Evolutionary conservation across 2,888 invertebrate genomes (phyloP), one percentile per base, ranked within the genome.

Genomic region (Eurytoma californica): DNA sequence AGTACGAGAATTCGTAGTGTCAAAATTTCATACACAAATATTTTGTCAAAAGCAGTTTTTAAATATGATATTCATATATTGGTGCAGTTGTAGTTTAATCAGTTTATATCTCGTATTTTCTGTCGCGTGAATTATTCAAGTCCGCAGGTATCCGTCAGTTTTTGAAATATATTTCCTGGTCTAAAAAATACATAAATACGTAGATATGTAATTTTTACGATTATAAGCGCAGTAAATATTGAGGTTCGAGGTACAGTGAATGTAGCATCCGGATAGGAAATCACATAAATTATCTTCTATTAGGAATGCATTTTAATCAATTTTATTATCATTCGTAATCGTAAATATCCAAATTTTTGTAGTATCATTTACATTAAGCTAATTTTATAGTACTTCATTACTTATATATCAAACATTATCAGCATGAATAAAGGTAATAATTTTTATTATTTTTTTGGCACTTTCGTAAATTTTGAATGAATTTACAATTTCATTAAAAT

Each of bases 91-190:
- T 61, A 39, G 9, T 39, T 39, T 39, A 9, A 39, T 39, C 39
- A 39, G 7, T 39, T 49, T 18, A 18, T 47, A 12, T 39, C 3
- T 63, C 39, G 18, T 18, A 63, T 30, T 13, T 30, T n/a, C 18
- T 47, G 20, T n/a, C 47, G 18, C 47, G 47, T 47, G 13, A 47
- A 39, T 16, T 49, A 63, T 51, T 61, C 53, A 39, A 49, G 72
- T 60, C 49, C 65, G 74, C 79, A 79, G 69, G 69, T 70, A 74
- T 74, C 74, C n/a, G 14, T 70, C 3, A 39, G 51, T 67, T 47
- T 16, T 12, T 18, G 39, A 30, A 77, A 55, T 3, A 61, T 72
- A 72, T 55, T 14, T 72, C 28, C 18, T 58, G 51, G 49, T 63
- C 70, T 74, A 69, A 55, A 77, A 74, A 69, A 70, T 74, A 74